These are phyloP conservation scores for Passer montanus DNA, from an alignment of 2,113 vertebrate genomes.

Conservation along the genomic window DNA sequence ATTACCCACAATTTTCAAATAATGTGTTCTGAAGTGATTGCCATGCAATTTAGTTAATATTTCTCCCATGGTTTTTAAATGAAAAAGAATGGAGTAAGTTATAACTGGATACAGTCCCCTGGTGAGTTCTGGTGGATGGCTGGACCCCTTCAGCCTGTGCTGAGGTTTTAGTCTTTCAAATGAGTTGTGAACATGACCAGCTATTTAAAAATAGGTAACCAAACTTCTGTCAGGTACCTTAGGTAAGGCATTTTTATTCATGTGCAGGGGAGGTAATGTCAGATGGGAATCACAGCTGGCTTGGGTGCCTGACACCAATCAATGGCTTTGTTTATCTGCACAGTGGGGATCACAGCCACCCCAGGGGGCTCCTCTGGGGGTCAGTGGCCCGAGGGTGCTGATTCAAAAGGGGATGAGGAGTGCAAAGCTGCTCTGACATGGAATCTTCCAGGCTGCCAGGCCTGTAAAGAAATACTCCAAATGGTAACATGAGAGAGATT, in stretches of 20 bases:
- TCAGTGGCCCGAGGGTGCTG: not conserved
- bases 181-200: not conserved
- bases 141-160: not conserved
- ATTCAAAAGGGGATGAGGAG: not conserved
- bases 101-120: not conserved
- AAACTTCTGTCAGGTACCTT: not conserved
- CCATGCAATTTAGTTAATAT: not conserved
- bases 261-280: not conserved
- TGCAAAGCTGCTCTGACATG: not conserved
- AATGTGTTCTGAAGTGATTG: not conserved
- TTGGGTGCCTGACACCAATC: not conserved
- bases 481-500: not conserved
- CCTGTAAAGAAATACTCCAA: not conserved
- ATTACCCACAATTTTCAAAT: not conserved
- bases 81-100: not conserved
- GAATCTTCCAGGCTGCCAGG: not conserved
- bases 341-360: not conserved
- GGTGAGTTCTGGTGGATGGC: not conserved
- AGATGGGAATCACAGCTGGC: not conserved
- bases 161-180: not conserved
- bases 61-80: not conserved
- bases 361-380: not conserved
- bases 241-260: not conserved
- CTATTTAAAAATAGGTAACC: not conserved
- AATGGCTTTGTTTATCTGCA: not conserved